A percentile compares a stretch with the other conserved stretches of the same genome.
Conservation (phyloP, 1,140 invertebrate genomes). For the Orchestia grillus region DNA sequence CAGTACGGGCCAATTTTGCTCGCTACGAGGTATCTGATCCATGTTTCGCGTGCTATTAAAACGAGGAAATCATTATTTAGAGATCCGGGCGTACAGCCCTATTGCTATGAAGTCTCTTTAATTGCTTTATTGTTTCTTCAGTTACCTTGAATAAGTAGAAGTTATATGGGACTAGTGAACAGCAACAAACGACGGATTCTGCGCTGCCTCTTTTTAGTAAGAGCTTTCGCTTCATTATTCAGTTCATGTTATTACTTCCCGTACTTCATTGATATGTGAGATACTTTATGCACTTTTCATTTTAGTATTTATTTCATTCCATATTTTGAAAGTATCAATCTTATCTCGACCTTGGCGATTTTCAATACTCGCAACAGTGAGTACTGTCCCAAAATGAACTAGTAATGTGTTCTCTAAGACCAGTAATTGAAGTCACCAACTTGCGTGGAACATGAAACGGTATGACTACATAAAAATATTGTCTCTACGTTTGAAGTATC, state of each 20-base stretch:
- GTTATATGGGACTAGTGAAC: neutral
- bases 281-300: neutral
- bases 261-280: neutral
- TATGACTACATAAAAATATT: too few relatives aligned
- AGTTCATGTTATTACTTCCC: neutral
- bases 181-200: neutral
- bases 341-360: too few relatives aligned
- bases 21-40: neutral
- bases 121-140: neutral
- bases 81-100: neutral
- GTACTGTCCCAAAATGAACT: too few relatives aligned
- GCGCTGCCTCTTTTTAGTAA: neutral
- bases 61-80: neutral
- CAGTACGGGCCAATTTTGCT: neutral
- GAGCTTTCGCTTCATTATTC: neutral
- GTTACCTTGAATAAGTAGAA: neutral
- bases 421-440: too few relatives aligned
- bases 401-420: too few relatives aligned
- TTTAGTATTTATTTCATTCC: neutral
- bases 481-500: too few relatives aligned
- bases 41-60: neutral
- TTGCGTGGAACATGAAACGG: too few relatives aligned
- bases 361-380: too few relatives aligned
- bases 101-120: neutral
- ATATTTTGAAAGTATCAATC: too few relatives aligned